phyloP scores from a whole-genome alignment of 2,797 vertebrate species.

The Spinus olivaceus region DNA sequence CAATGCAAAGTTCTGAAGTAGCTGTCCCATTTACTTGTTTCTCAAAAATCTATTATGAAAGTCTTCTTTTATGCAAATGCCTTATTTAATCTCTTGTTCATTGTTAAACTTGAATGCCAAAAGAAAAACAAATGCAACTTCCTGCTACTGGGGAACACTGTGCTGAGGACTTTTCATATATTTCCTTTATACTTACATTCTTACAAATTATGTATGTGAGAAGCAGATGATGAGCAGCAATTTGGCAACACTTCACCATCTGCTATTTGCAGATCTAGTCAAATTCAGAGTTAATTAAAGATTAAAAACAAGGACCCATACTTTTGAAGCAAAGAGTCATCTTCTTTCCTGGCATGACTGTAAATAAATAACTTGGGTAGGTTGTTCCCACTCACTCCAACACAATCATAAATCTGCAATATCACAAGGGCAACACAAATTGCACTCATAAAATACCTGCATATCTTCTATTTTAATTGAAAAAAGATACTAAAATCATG shows the following conservation, averaged over 20 bases:
- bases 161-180: not conserved
- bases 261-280: slow-evolving; percentile 55
- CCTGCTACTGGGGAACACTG: not conserved
- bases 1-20: not conserved
- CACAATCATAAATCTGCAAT: not conserved
- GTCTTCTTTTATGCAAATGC: not conserved
- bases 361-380: not conserved
- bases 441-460: not conserved
- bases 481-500: not conserved
- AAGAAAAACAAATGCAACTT: not conserved
- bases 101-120: not conserved
- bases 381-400: not conserved
- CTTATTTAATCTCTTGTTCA: not conserved
- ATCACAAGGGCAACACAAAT: not conserved
- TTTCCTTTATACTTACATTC: slow-evolving; percentile 9
- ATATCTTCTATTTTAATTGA: not conserved
- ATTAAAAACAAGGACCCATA: slow-evolving; percentile 20
- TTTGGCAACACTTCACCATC: slow-evolving; percentile 56
- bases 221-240: slow-evolving; percentile 50
- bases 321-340: not conserved
- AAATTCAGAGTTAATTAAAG: slow-evolving; percentile 60
- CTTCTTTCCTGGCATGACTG: not conserved
- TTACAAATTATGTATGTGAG: slow-evolving; percentile 44
- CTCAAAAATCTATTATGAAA: not conserved
- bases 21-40: not conserved